phyloP scores from a whole-genome alignment of 2,797 vertebrate genomes.

The Mus caroli region DNA sequence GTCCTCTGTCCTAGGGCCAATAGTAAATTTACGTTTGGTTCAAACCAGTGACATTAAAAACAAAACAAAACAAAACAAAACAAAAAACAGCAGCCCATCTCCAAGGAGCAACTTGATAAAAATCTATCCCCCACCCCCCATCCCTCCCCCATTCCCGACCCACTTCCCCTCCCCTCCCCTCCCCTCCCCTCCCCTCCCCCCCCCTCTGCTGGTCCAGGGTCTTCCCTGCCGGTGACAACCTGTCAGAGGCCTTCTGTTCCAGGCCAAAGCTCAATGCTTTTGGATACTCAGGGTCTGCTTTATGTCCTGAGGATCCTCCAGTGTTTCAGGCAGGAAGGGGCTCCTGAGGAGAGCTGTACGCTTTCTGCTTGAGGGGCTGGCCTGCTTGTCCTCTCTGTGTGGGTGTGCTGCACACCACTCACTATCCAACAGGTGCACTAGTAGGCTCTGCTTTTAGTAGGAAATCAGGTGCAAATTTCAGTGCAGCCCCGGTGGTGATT shows the following conservation, averaged over 20 bases:
- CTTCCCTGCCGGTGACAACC: neutral
- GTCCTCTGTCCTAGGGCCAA: neutral
- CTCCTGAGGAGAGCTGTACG: neutral
- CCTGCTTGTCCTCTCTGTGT: neutral
- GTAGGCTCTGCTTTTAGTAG: neutral
- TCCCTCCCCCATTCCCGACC: neutral
- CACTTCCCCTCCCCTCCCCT: accelerated
- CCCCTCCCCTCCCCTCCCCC: neutral
- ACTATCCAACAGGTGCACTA: neutral
- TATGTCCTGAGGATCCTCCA: neutral
- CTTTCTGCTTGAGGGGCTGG: neutral
- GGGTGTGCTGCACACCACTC: neutral
- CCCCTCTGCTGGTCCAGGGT: neutral
- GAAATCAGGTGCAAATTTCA: neutral
- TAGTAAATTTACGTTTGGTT: slow-evolving; percentile 20
- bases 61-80: too few relatives aligned
- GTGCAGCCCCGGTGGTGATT: neutral
- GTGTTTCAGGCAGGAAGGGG: neutral
- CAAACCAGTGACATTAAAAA: neutral
- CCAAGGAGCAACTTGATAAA: neutral
- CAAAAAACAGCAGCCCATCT: neutral
- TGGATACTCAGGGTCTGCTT: neutral
- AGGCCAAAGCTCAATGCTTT: neutral
- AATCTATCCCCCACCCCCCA: neutral
- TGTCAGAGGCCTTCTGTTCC: slow-evolving; percentile 5